phyloP scores from a whole-genome alignment of 35 echinoderm and acorn worm genomes.

The Nesometra sesokonis region DNA sequence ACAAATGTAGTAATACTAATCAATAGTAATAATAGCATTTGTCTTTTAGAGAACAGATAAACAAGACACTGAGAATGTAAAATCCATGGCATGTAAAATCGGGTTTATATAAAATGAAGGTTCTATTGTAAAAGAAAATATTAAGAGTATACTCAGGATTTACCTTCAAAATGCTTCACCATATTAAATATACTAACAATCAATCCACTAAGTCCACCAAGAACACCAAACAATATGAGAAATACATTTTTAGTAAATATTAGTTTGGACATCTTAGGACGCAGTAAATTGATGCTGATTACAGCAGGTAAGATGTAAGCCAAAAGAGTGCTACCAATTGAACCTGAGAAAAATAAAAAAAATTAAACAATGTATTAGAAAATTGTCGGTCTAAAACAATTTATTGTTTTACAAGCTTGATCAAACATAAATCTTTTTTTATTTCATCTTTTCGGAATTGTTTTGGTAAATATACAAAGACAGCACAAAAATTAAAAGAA shows the following conservation, averaged over 20 bases:
- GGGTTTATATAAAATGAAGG: too few relatives aligned
- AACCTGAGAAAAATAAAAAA: slow-evolving; percentile 27
- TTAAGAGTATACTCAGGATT: not conserved
- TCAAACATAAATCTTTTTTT: not conserved
- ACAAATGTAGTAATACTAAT: too few relatives aligned
- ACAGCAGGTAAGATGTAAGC: slow-evolving; percentile 48
- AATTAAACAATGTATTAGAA: not conserved
- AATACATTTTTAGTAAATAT: slow-evolving; percentile 49
- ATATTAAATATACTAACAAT: not conserved
- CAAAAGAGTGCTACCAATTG: slow-evolving; percentile 64
- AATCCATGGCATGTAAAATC: too few relatives aligned
- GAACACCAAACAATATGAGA: slow-evolving; percentile 40
- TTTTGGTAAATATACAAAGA: too few relatives aligned
- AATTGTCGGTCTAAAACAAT: too few relatives aligned
- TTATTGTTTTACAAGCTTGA: not conserved
- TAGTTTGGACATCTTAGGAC: not conserved
- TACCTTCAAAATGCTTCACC: not conserved
- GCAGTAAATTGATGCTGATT: slow-evolving; percentile 41
- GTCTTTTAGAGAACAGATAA: too few relatives aligned
- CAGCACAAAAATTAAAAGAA: too few relatives aligned
- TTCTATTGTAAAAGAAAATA: too few relatives aligned
- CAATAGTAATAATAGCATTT: too few relatives aligned
- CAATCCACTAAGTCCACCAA: slow-evolving; percentile 40
- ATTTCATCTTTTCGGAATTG: too few relatives aligned
- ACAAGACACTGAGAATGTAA: too few relatives aligned